Evolutionary conservation across 2,113 vertebrate species (phyloP).

Genomic region (Genyomyrus donnyi): DNA sequence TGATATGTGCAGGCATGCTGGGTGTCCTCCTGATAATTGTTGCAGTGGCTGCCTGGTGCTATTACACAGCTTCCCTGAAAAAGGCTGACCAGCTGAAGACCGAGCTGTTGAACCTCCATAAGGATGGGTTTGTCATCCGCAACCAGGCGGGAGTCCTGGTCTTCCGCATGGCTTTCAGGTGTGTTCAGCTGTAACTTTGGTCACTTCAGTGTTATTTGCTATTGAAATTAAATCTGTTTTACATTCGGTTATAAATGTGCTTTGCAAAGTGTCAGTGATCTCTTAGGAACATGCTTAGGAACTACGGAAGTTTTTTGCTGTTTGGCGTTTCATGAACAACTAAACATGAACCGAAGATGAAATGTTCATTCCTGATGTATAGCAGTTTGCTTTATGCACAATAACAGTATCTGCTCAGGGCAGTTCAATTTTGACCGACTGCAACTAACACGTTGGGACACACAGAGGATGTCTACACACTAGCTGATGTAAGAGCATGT

Average conservation of each 20-base stretch:
- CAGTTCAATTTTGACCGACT: background rate
- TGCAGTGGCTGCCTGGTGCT: slow-evolving; percentile 79
- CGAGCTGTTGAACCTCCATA: slow-evolving; percentile 72
- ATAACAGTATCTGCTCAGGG: background rate
- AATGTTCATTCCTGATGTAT: background rate
- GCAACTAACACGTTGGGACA: background rate
- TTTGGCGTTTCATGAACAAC: background rate
- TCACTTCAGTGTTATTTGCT: background rate
- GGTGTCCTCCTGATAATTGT: slow-evolving; percentile 68
- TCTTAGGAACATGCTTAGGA: background rate
- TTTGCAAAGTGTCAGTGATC: background rate
- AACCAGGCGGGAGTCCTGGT: slow-evolving; percentile 69
- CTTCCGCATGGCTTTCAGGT: slow-evolving; percentile 81
- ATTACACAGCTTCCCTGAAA: slow-evolving; percentile 75
- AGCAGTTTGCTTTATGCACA: background rate
- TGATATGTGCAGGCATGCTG: slow-evolving; percentile 58
- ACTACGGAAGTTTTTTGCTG: background rate
- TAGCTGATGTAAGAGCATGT: background rate
- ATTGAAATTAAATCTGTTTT: background rate
- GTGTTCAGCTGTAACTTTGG: slow-evolving; percentile 25
- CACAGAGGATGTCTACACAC: background rate
- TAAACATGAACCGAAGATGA: background rate
- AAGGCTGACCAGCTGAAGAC: slow-evolving; percentile 71
- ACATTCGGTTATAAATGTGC: background rate
- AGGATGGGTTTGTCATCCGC: slow-evolving; percentile 77